Conservation (phyloP, 2,113 vertebrate genomes). For the Nothoprocta perdicaria region DNA sequence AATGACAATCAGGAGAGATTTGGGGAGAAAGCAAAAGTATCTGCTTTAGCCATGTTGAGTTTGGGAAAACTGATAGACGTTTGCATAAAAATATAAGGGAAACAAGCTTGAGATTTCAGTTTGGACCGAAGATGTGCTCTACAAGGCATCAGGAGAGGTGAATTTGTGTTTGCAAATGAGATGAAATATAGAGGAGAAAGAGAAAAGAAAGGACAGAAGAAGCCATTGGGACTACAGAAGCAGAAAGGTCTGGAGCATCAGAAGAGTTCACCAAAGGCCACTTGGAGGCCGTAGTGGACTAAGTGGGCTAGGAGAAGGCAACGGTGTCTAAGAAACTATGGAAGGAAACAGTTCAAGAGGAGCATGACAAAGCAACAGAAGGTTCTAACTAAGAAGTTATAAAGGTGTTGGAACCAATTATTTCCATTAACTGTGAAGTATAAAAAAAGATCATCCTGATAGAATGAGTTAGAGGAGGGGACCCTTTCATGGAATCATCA, state of each 20-base stretch:
- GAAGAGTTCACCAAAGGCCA: neutral
- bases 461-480: neutral
- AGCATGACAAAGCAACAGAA: neutral
- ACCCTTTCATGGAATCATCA: neutral
- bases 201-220: neutral
- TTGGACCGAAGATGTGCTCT: neutral
- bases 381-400: neutral
- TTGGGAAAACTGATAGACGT: neutral
- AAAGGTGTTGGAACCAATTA: neutral
- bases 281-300: neutral
- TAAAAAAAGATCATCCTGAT: neutral
- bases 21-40: neutral
- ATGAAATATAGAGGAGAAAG: neutral
- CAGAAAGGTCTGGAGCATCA: neutral
- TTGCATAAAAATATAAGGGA: neutral
- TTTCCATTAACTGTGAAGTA: neutral
- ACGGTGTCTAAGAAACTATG: accelerated
- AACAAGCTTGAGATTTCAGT: neutral
- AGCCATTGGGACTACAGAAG: neutral
- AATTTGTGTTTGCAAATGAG: neutral
- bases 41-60: neutral
- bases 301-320: neutral
- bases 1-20: neutral
- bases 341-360: neutral
- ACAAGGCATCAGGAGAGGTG: neutral